Percentiles rank a stretch among this genome's conserved stretches.
Conservation (phyloP, 2,888 invertebrate species). For the Machimus rusticus region DNA sequence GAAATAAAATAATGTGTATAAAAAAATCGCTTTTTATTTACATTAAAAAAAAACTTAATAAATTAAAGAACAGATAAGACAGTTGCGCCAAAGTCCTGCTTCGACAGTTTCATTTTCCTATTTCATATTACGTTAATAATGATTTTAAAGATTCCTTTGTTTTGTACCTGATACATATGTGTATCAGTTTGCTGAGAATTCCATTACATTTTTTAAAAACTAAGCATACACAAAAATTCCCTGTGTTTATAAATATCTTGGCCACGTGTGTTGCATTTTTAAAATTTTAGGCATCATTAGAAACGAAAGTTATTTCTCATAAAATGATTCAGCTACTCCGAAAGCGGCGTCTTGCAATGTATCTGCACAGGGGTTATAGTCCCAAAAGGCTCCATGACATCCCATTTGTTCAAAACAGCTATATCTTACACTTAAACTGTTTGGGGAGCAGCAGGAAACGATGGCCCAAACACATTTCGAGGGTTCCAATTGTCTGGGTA, state of each 20-base stretch:
- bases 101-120: not conserved
- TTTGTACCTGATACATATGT: not conserved
- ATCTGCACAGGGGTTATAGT: conserved; percentile 72
- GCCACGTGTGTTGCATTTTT: not conserved
- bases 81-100: not conserved
- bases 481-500: conserved; percentile 54
- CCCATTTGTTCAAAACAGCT: conserved; percentile 76
- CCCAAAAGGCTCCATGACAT: conserved; percentile 79
- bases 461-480: conserved; percentile 79
- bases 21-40: not conserved
- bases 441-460: conserved; percentile 72
- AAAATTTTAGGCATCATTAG: not conserved
- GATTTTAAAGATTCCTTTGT: not conserved
- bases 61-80: not conserved
- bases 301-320: not conserved
- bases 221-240: not conserved
- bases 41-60: not conserved
- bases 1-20: not conserved
- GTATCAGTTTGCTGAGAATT: not conserved
- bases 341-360: conserved; percentile 69
- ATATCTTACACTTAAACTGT: conserved; percentile 64
- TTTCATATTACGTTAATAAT: not conserved
- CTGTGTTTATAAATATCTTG: not conserved
- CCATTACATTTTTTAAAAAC: not conserved
- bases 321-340: conserved; percentile 58